These are phyloP conservation scores for human (Homo sapiens) DNA, from an alignment of 2,113 vertebrate genomes.

Conservation along the genomic window GRCh38 chr17:36667001-36667500, in stretches of 20 bases:
- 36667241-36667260: fast-evolving
- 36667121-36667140: not conserved
- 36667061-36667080: not conserved
- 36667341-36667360: no score
- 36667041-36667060: not conserved
- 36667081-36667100: not conserved
- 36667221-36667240: not conserved
- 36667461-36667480: no score
- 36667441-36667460: no score
- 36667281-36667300: no score
- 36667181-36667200: not conserved
- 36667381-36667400: no score
- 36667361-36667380: no score
- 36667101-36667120: not conserved
- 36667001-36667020: not conserved
- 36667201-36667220: not conserved
- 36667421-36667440: no score
- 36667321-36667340: no score
- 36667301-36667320: no score
- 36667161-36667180: not conserved
- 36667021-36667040: not conserved
- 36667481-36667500: no score
- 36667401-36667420: no score
- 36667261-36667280: not conserved
- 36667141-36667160: not conserved